Evolutionary conservation across 1,140 invertebrate genomes (phyloP).

Genomic region (Dinoponera quadriceps): DNA sequence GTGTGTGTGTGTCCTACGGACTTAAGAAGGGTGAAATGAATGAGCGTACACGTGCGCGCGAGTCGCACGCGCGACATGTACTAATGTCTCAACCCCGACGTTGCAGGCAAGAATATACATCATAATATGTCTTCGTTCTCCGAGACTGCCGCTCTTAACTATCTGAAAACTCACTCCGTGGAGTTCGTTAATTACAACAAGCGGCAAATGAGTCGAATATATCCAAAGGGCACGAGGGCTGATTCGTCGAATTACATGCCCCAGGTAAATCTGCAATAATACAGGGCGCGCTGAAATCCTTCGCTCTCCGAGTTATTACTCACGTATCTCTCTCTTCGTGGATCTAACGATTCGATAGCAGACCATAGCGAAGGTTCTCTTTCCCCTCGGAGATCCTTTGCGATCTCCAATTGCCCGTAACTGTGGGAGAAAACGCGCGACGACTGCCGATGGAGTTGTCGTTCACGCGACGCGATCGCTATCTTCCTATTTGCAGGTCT

Average conservation of each 20-base stretch:
- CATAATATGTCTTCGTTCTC: slow-evolving; percentile 95
- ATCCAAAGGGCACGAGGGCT: slow-evolving; percentile 91
- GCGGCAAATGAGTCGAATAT: slow-evolving; percentile 90
- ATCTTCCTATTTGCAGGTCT: slow-evolving; percentile 85
- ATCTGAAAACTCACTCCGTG: slow-evolving; percentile 91
- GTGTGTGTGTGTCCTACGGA: slow-evolving; percentile 4
- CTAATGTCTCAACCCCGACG: slow-evolving; percentile 59
- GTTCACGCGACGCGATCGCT: background rate
- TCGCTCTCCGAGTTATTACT: slow-evolving; percentile 38
- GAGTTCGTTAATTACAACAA: slow-evolving; percentile 94
- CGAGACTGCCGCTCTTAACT: slow-evolving; percentile 91
- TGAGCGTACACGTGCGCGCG: slow-evolving; percentile 37
- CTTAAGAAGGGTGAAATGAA: slow-evolving; percentile 54
- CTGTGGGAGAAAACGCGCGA: background rate
- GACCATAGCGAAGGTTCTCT: background rate
- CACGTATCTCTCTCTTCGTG: slow-evolving; percentile 17
- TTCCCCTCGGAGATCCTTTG: background rate
- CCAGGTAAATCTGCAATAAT: slow-evolving; percentile 85
- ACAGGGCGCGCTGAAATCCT: slow-evolving; percentile 27
- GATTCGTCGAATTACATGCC: slow-evolving; percentile 93
- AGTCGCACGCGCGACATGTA: slow-evolving; percentile 48
- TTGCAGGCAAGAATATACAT: slow-evolving; percentile 91
- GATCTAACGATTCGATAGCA: slow-evolving; percentile 9
- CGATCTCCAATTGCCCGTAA: background rate
- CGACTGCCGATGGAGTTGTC: background rate